Base-by-base conservation (phyloP, 2,113 vertebrate genomes). In the Proterorhinus semilunaris region DNA sequence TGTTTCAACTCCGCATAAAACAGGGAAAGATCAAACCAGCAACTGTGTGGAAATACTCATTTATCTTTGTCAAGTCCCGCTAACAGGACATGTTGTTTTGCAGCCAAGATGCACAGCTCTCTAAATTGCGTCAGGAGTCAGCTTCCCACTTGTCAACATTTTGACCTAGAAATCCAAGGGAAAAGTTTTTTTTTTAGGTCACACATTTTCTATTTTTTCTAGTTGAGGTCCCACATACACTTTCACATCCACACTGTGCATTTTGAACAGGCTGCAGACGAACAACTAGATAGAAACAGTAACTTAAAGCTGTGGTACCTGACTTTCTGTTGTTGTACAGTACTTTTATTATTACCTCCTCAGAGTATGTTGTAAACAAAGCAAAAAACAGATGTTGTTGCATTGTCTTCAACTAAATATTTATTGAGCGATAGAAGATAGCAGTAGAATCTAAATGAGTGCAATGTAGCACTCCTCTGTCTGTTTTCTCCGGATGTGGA, bases 141-240 rank as follows among this genome's bases (percentile, higher is more conserved):
- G 55, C 27, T 66, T 84, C 1, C 54, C 52, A 73, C 65, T 70
- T 66, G 69, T 74, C 45, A 54, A 17, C 51, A 63, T 43, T 55
- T 42, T 79, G 66, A 78, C 73, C 78, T 70, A 83, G 73, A 87
- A 87, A 74, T 51, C 50, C 45, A 7, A 27, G 42, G n/a, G 68
- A 59, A 75, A 75, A 8, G 7, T 78, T 74, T 84, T 74, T 74
- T 84, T 59, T 85, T 78, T 61, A 65, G 77, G 74, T 78, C 75
- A 77, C 36, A 79, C 13, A 55, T 43, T 61, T 8, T 61, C 45
- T 72, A 74, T 64, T 59, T 74, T 74, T 74, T 61, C 44, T 8
- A 0, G 13, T 42, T 21, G 53, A 27, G 42, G 57, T 43, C 58
- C 13, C 62, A 68, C 27, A 15, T 49, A 63, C 7, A 50, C 65